These are phyloP conservation scores for Yponomeuta malinellus DNA, from an alignment of 2,888 invertebrate species.

Conservation along the genomic window DNA sequence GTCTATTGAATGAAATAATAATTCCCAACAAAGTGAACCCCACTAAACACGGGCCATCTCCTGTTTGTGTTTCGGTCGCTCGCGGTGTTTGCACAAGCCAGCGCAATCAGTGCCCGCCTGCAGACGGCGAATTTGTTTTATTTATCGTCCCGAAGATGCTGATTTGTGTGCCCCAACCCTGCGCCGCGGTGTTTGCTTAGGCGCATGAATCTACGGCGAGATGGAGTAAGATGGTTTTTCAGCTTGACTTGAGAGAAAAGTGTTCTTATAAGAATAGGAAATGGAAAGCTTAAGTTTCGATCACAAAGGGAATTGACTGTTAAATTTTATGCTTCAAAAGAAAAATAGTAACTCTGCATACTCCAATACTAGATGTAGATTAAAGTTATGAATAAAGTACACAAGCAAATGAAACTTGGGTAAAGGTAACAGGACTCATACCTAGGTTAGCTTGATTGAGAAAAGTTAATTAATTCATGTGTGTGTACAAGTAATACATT, in stretches of 20 bases:
- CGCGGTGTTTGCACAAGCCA: constrained; percentile 6
- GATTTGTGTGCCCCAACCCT: constrained; percentile 21
- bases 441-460: no score
- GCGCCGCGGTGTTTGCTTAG: constrained; percentile 8
- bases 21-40: background rate
- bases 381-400: no score
- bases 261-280: background rate
- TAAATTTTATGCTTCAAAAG: no score
- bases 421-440: no score
- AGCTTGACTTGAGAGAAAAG: background rate
- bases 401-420: no score
- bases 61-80: constrained; percentile 9
- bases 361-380: no score
- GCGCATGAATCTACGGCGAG: background rate
- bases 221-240: background rate
- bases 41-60: constrained; percentile 1
- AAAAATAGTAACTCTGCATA: no score
- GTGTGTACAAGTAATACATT: no score
- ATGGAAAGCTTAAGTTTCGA: background rate
- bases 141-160: constrained; percentile 19
- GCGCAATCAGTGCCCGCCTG: constrained; percentile 11
- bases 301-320: no score
- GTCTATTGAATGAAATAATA: background rate
- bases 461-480: no score
- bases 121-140: constrained; percentile 13